Evolutionary conservation across 2,113 vertebrate species (phyloP).

Genomic region (Mandrillus leucophaeus): DNA sequence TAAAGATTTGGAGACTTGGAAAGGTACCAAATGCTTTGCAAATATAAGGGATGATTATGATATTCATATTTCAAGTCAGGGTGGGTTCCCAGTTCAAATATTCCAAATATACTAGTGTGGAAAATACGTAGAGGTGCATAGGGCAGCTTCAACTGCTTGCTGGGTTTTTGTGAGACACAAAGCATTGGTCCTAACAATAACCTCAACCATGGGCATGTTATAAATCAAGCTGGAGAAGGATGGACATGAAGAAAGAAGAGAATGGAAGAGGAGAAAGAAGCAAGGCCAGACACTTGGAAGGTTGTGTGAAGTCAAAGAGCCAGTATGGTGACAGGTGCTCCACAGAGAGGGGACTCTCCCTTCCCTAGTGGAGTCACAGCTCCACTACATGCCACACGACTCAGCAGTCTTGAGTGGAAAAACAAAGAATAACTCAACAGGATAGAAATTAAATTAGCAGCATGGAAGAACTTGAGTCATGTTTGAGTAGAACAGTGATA

Average conservation of each 20-base stretch:
- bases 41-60: not conserved
- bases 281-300: not conserved
- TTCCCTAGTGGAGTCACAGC: rapidly evolving
- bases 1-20: not conserved
- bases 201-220: rapidly evolving
- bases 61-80: not conserved
- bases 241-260: not conserved
- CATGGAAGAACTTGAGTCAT: not conserved
- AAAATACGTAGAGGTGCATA: not conserved
- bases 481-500: not conserved
- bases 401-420: not conserved
- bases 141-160: not conserved
- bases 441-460: not conserved
- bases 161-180: not conserved
- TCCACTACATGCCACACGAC: not conserved
- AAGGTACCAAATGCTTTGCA: not conserved
- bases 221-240: not conserved
- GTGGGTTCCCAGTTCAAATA: not conserved
- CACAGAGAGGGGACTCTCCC: rapidly evolving
- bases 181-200: not conserved
- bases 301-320: not conserved
- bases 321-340: not conserved
- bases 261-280: not conserved
- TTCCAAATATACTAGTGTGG: not conserved
- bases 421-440: not conserved